Evolutionary conservation across 2,888 invertebrate genomes (phyloP).

Genomic region (Temnothorax rugatulus): DNA sequence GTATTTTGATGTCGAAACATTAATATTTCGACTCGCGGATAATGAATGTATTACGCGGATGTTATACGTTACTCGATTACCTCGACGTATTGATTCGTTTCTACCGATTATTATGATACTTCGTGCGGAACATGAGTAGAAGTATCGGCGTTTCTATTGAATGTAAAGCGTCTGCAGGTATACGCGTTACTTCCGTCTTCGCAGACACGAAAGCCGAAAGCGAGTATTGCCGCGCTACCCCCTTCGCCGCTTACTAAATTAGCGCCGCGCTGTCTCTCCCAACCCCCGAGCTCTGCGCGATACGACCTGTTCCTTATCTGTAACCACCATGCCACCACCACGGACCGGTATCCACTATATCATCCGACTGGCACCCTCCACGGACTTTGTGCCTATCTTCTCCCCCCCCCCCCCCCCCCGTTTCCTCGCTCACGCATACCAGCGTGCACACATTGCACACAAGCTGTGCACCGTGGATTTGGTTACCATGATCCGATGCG

Average conservation of each 20-base stretch:
- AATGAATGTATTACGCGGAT: background rate
- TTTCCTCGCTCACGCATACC: conserved; percentile 20
- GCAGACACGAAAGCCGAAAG: conserved; percentile 46
- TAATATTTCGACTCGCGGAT: conserved; percentile 1
- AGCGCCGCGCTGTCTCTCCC: conserved; percentile 32
- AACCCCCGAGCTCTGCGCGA: conserved; percentile 13
- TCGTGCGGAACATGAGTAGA: background rate
- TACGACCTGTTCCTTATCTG: conserved; percentile 53
- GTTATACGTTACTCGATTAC: background rate
- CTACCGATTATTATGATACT: conserved; percentile 22
- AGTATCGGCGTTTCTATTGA: conserved; percentile 13
- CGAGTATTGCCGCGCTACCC: conserved; percentile 32
- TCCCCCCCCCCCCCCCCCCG: background rate
- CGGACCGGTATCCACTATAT: conserved; percentile 54
- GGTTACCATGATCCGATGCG: conserved; percentile 25
- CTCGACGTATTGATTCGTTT: background rate
- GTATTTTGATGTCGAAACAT: background rate
- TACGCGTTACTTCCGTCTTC: conserved; percentile 46
- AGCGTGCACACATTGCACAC: background rate
- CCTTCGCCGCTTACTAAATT: conserved; percentile 46
- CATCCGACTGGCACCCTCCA: conserved; percentile 49
- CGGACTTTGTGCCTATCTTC: conserved; percentile 43
- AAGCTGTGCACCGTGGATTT: conserved; percentile 20
- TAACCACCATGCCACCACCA: conserved; percentile 50
- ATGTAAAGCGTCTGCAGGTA: conserved; percentile 24